Percentiles rank a stretch among this genome's conserved stretches.
These are phyloP conservation scores for Oasisia sp. DNA, from an alignment of 2,888 invertebrate species.

Conservation along the genomic window DNA sequence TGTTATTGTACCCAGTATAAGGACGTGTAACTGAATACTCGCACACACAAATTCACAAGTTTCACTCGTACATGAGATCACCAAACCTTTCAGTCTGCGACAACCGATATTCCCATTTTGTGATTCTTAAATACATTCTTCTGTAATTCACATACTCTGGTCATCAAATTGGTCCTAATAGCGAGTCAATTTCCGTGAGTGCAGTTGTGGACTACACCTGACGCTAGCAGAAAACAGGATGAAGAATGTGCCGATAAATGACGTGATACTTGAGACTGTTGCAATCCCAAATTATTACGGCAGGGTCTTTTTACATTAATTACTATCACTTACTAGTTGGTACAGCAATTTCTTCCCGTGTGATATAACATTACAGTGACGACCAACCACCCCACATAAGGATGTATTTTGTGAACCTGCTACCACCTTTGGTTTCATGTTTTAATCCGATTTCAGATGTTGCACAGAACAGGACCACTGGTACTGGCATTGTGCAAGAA, in stretches of 20 bases:
- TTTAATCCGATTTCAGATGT: background rate
- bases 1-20: background rate
- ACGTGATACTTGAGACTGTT: too few species aligned
- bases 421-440: background rate
- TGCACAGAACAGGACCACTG: background rate
- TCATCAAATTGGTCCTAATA: background rate
- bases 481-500: too few species aligned
- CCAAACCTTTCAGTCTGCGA: background rate
- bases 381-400: too few species aligned
- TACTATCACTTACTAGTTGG: too few species aligned
- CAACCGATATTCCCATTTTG: background rate
- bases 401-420: too few species aligned
- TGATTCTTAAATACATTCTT: background rate
- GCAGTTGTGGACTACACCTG: background rate
- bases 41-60: background rate
- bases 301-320: too few species aligned
- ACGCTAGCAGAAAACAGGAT: background rate
- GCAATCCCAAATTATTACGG: too few species aligned
- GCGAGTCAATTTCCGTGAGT: too few species aligned
- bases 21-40: background rate
- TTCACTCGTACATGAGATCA: background rate
- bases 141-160: background rate
- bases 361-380: too few species aligned
- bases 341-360: too few species aligned
- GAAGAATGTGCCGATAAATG: background rate